Base-by-base conservation (phyloP, 2,888 invertebrate genomes). In the Caenorhabditis wallacei region DNA sequence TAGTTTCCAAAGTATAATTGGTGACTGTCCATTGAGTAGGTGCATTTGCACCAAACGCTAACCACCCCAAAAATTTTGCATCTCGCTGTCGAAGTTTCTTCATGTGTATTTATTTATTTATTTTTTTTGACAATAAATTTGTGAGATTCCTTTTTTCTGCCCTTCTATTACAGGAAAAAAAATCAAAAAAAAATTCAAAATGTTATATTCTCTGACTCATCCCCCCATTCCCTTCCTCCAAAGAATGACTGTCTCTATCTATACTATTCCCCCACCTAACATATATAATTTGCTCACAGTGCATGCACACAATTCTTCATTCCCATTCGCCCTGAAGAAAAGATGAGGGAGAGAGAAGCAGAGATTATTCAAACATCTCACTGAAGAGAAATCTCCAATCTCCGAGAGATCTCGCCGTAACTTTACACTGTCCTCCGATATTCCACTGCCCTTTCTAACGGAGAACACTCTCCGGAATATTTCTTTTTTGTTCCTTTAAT, bases 1-100 rank as follows among this genome's bases (percentile, higher is more conserved):
- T 80, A 54, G 80, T 81, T 81, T 68, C 80, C 80, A 81, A 81
- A 72, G 80, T 80, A 80, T 80, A 11, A 80, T 74, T 81, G 80
- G 80, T 81, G 80, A 81, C 80, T 75, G 51, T 76, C 24, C 59
- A 57, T 70, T 82, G 75, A 71, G 81, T 82, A 82, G 81, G 81
- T 82, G 81, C 70, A 22, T 71, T 64, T 82, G 83, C 61, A 83
- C 80, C 83, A 72, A 43, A 30, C 30, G 30, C 30, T 30, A 30
- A 43, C 30, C n/a, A n/a, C 51, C 10, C 53, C 24, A 22, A 30
- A 30, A 3, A 3, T 46, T 69, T 70, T 48, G 56, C 46, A 57
- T 57, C 70, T 57, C 66, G 53, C 54, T 40, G 46, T 43, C 63
- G 22, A 24, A 40, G 30, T 30, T 54, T 43, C 56, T 69, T 40